Percentiles rank a stretch among this genome's conserved stretches.
Conservation (phyloP, 2,113 vertebrate species). For the Megaceryle maxima region DNA sequence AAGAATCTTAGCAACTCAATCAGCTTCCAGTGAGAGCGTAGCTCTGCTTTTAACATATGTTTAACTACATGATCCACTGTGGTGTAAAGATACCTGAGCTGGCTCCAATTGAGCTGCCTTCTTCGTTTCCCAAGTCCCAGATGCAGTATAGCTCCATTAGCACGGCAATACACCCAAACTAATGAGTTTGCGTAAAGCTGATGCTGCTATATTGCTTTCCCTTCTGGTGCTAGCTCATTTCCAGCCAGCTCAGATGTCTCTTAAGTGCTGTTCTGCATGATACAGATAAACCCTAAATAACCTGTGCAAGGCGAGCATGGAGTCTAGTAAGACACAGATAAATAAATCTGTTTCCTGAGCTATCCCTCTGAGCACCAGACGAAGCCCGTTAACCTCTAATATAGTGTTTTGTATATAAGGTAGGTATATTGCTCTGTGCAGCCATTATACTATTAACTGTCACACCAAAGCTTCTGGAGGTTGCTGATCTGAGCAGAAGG, state of each 20-base stretch:
- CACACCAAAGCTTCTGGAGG: background rate
- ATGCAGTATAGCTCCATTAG: background rate
- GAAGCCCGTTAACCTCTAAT: background rate
- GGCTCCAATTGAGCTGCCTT: background rate
- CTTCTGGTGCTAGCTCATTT: background rate
- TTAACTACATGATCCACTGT: background rate
- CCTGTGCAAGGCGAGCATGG: background rate
- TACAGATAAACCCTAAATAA: background rate
- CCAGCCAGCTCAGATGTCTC: background rate
- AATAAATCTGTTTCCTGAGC: background rate
- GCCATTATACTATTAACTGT: background rate
- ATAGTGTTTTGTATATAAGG: background rate
- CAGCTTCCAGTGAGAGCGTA: background rate
- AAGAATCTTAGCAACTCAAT: background rate
- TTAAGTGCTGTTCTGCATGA: background rate
- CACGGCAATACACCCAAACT: conserved; percentile 1
- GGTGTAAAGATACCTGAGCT: background rate
- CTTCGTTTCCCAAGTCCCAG: background rate
- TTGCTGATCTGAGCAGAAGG: background rate
- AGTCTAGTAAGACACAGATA: background rate
- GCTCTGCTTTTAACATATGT: background rate
- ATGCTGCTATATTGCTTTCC: conserved; percentile 4
- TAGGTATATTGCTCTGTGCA: background rate
- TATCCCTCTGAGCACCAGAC: background rate
- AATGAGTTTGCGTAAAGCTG: conserved; percentile 12